Percentiles rank a stretch among this genome's conserved stretches.
These are phyloP conservation scores for Heliconius ismenius DNA, from an alignment of 2,888 invertebrate genomes.

Conservation along the genomic window DNA sequence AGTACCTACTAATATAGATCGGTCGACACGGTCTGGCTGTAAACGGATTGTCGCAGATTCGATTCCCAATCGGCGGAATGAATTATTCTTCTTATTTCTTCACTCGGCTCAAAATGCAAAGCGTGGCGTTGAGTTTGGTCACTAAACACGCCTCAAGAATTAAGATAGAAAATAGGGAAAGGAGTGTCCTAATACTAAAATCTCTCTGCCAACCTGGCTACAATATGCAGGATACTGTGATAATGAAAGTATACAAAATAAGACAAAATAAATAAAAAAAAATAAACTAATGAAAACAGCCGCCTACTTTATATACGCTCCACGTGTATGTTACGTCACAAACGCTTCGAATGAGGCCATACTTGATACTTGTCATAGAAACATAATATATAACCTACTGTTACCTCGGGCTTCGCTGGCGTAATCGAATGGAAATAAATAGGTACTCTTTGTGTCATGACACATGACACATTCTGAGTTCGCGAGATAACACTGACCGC, in stretches of 20 bases:
- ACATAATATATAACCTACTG: background rate
- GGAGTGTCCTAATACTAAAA: too few relatives aligned
- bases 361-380: background rate
- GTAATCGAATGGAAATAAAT: too few relatives aligned
- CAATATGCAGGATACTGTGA: background rate
- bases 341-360: background rate
- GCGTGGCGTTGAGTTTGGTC: background rate
- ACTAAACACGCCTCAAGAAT: background rate
- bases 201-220: background rate
- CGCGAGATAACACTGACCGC: too few relatives aligned
- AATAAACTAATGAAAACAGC: slow-evolving; percentile 1
- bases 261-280: background rate
- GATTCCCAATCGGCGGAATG: too few relatives aligned
- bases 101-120: background rate
- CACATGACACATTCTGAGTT: too few relatives aligned
- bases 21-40: too few relatives aligned
- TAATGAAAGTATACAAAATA: too few relatives aligned
- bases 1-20: background rate
- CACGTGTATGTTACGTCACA: slow-evolving; percentile 6
- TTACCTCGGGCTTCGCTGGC: too few relatives aligned
- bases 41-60: too few relatives aligned
- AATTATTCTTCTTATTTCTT: too few relatives aligned
- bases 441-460: too few relatives aligned
- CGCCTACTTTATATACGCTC: slow-evolving; percentile 5
- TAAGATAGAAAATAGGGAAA: too few relatives aligned